Evolutionary conservation across 1,140 invertebrate genomes (phyloP), one percentile per base, ranked within the genome.

Genomic region (Bombus consobrinus): DNA sequence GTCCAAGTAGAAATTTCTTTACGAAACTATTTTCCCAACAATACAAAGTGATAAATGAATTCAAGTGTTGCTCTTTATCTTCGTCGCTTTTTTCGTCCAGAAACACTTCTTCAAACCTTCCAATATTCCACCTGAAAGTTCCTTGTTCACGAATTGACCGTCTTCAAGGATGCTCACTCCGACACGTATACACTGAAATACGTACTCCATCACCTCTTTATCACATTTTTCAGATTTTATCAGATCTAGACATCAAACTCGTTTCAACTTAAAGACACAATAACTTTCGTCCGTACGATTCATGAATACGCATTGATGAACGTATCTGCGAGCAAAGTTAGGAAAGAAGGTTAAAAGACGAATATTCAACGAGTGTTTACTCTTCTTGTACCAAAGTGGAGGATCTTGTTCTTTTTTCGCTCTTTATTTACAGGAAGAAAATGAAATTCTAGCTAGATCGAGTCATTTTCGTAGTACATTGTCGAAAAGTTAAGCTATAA

Each of bases 371-470:
- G 47, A 53, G 13, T 22, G n/a, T 43, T 32, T 41, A 72, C 8
- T 8, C n/a, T 43, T n/a, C 3, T 8, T 18, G 28, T 13, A 6
- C 8, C 5, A 12, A 15, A 15, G 10, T n/a, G 37, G 1, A n/a
- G 25, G 5, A 18, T 2, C 5, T n/a, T 18, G 1, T 41, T 18
- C 12, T 1, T 5, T n/a, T 15, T 28, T 0, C 22, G 9, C 5
- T 8, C 68, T 53, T 53, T 53, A 53, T 53, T 53, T 22, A 53
- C 18, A 53, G 47, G 47, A 8, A 53, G 47, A 22, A 53, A 22
- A 53, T 53, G 6, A 6, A 22, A 53, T 53, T 53, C 47, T 1
- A 22, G 47, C 6, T 53, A 53, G 47, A 22, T 22, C 47, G 47
- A 53, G 47, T 53, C 47, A 22, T 22, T 53, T 53, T 53, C 18